A percentile compares a stretch with the other conserved stretches of the same genome.
phyloP scores from a whole-genome alignment of 2,113 vertebrate species.

The Myocastor coypus region DNA sequence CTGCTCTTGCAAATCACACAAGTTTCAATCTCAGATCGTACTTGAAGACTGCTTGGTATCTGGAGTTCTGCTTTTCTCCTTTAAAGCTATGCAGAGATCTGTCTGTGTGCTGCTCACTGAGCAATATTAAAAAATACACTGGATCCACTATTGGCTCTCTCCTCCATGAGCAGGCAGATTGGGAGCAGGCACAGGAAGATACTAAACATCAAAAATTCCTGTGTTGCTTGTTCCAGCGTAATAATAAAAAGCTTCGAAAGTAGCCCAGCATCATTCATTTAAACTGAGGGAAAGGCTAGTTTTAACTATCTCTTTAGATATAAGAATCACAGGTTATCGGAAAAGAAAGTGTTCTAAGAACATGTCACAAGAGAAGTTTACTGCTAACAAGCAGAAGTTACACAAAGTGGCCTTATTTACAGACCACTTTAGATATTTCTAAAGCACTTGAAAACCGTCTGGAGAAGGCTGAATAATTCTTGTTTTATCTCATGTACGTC shows the following conservation, averaged over 20 bases:
- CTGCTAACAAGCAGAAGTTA: background rate
- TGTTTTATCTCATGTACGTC: conserved; percentile 2
- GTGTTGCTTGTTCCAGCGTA: background rate
- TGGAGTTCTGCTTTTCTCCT: conserved; percentile 22
- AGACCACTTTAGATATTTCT: background rate
- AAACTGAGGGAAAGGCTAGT: background rate
- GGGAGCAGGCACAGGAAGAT: accelerated
- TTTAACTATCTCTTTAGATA: conserved; percentile 49
- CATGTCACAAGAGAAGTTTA: background rate
- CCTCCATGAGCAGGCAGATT: background rate
- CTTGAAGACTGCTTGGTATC: background rate
- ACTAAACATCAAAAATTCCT: background rate
- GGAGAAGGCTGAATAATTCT: background rate
- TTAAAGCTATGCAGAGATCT: conserved; percentile 5
- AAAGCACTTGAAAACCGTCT: background rate
- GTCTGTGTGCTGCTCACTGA: background rate
- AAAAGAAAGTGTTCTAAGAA: conserved; percentile 35
- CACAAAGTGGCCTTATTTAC: background rate
- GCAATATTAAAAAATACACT: conserved; percentile 6
- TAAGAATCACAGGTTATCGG: background rate
- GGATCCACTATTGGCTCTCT: background rate
- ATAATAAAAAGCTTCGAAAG: background rate
- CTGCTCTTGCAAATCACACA: background rate
- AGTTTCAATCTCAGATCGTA: background rate
- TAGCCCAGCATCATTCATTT: background rate